Percentiles rank a stretch among this genome's conserved stretches.
phyloP scores from a whole-genome alignment of 1,140 invertebrate species.

The Diorhabda carinulata region DNA sequence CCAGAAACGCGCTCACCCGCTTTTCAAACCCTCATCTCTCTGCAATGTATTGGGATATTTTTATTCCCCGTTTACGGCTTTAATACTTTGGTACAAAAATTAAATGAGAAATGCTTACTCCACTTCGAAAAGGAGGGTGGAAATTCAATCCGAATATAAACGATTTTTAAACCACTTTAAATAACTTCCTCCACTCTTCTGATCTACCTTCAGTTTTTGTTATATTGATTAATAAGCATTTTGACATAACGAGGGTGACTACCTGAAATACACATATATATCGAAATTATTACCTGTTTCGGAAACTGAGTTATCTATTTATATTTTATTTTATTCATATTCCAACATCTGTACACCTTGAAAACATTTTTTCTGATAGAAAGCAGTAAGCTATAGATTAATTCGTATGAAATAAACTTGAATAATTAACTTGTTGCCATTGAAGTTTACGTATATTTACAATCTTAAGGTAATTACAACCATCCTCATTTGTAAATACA shows the following conservation, averaged over 20 bases:
- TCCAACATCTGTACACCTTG: no score
- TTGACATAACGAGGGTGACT: neutral
- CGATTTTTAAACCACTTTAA: conserved; percentile 46
- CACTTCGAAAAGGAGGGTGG: conserved; percentile 33
- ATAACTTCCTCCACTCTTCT: conserved; percentile 29
- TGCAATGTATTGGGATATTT: conserved; percentile 46
- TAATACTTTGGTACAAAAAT: conserved; percentile 45
- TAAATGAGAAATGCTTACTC: conserved; percentile 43
- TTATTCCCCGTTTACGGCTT: conserved; percentile 40
- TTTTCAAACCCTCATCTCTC: conserved; percentile 26
- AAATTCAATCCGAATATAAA: conserved; percentile 47
- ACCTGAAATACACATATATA: no score
- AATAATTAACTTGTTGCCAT: no score
- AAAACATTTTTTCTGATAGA: no score
- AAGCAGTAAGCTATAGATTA: no score
- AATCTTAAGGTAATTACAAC: no score
- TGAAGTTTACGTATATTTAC: no score
- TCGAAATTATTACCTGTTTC: no score
- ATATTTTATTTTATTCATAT: no score
- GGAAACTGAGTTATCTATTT: no score
- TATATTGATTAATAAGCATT: conserved; percentile 1
- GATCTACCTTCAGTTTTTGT: conserved; percentile 8
- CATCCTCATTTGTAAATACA: no score
- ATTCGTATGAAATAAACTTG: no score
- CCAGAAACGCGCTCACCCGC: conserved; percentile 22